Base-by-base conservation (phyloP, 2,113 vertebrate species). In the Festucalex cinctus region DNA sequence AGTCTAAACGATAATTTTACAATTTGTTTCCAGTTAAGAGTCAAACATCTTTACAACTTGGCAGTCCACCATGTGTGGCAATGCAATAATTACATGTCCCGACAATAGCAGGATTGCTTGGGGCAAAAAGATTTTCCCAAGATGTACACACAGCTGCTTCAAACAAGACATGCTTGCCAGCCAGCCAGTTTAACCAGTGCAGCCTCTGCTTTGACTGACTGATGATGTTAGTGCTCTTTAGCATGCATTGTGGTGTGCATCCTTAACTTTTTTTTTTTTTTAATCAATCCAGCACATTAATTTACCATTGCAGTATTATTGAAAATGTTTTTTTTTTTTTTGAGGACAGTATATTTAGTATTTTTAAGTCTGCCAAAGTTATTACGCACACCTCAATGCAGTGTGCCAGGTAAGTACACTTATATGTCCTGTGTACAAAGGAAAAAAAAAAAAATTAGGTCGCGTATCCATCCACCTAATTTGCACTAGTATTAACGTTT, bases 61-160 rank as follows among this genome's bases (percentile, higher is more conserved):
- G 16, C 17, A 6, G 44, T 14, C 17, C 44, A 6, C 5, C 6
- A 17, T 46, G 48, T 49, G 48, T 10, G 48, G 48, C n/a, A n/a
- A 49, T 9, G 3, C 8, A n/a, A n/a, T 49, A 49, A 10, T 10
- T 49, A 2, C 7, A 49, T 10, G n/a, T 22, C 6, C 20, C 2
- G 9, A 22, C 1, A 49, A n/a, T 22, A 22, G n/a, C 20, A 49
- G 48, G 48, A 49, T 20, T n/a, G 48, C 28, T 32, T 4, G 17
- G 16, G 17, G 3, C 5, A 6, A 5, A 22, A n/a, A 51, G 20
- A n/a, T 36, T 20, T 59, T 20, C 7, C 65, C 39, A 22, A 61
- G 4, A 53, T 56, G 65, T 75, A 82, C 68, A 67, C 86, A 76
- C 83, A 81, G 84, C 84, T 92, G 89, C 86, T 91, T 89, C 81